Evolutionary conservation across 1,140 invertebrate genomes (phyloP).

Genomic region (Brachionus koreanus): DNA sequence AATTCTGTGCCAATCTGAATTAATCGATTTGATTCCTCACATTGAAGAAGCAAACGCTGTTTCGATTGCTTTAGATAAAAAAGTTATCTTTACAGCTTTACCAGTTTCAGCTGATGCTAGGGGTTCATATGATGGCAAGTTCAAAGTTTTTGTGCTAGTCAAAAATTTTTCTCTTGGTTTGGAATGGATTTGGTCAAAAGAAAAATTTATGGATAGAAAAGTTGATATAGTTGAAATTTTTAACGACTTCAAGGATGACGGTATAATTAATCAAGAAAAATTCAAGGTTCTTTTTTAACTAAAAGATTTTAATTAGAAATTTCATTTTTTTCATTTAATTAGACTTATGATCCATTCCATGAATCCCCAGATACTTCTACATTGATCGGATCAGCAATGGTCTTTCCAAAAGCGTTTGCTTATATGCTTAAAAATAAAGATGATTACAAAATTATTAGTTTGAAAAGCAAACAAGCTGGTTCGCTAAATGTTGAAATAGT

Average conservation of each 20-base stretch:
- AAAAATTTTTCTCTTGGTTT: constrained; percentile 62
- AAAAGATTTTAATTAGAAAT: neutral
- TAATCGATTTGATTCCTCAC: constrained; percentile 63
- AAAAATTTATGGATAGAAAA: constrained; percentile 64
- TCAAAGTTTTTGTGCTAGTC: constrained; percentile 61
- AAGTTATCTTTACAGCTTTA: constrained; percentile 64
- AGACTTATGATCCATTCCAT: constrained; percentile 65
- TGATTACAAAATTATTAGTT: constrained; percentile 62
- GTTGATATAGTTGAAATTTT: constrained; percentile 68
- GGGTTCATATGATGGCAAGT: constrained; percentile 31
- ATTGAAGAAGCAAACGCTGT: constrained; percentile 65
- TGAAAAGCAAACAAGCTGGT: constrained; percentile 62
- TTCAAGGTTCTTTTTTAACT: neutral
- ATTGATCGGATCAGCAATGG: constrained; percentile 63
- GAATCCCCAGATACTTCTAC: constrained; percentile 63
- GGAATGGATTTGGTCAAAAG: constrained; percentile 64
- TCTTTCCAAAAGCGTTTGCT: constrained; percentile 63
- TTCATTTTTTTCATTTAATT: constrained; percentile 45
- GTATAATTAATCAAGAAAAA: constrained; percentile 47
- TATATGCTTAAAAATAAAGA: constrained; percentile 60
- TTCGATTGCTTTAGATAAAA: constrained; percentile 63
- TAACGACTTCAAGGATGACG: constrained; percentile 62
- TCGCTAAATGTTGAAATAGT: constrained; percentile 61
- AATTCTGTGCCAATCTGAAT: constrained; percentile 62
- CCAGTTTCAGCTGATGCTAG: constrained; percentile 63